A percentile compares a stretch with the other conserved stretches of the same genome.
These are phyloP conservation scores for Agriopis marginaria DNA, from an alignment of 2,888 invertebrate genomes.

Conservation along the genomic window DNA sequence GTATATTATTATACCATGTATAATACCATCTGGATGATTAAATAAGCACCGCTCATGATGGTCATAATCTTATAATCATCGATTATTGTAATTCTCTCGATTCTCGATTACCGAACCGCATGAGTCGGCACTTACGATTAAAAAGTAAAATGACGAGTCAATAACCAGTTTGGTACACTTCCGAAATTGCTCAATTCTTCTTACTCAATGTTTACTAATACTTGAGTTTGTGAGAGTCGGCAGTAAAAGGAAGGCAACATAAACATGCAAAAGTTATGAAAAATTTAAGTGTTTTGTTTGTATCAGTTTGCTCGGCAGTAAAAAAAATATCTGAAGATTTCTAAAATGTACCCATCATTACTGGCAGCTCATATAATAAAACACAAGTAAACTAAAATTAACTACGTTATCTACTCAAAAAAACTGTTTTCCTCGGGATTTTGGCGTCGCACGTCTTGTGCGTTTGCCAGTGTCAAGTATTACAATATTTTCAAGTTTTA, in stretches of 20 bases:
- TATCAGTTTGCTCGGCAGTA: neutral
- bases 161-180: slow-evolving; percentile 31
- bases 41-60: neutral
- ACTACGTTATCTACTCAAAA: no score
- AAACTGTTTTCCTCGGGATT: no score
- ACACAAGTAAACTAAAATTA: no score
- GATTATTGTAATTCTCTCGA: slow-evolving; percentile 4
- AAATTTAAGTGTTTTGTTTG: neutral
- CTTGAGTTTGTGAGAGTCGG: slow-evolving; percentile 12
- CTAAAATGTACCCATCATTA: no score
- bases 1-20: no score
- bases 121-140: slow-evolving; percentile 22
- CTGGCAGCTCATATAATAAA: no score
- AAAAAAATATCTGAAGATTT: no score
- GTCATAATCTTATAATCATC: slow-evolving; percentile 17
- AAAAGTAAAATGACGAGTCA: slow-evolving; percentile 32
- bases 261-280: neutral
- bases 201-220: slow-evolving; percentile 18
- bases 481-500: no score
- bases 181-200: slow-evolving; percentile 37
- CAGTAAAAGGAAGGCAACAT: neutral
- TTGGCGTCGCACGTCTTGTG: no score
- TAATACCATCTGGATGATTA: neutral
- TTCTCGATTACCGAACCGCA: slow-evolving; percentile 2
- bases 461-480: no score